These are phyloP conservation scores for Spilarctia lutea DNA, from an alignment of 2,888 invertebrate species.

Conservation along the genomic window DNA sequence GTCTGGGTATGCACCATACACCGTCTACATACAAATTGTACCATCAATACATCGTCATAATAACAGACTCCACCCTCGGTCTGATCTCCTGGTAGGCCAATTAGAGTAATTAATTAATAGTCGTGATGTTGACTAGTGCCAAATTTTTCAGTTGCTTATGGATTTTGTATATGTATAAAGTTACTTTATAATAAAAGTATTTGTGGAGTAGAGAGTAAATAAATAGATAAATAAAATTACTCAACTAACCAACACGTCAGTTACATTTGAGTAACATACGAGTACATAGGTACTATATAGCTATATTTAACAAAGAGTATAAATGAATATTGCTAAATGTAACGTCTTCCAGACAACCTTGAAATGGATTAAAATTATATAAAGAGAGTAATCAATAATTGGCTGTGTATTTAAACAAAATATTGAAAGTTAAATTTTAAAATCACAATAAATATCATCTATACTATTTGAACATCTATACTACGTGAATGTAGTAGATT, in stretches of 20 bases:
- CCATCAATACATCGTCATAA: conserved; percentile 37
- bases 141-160: conserved; percentile 11
- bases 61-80: conserved; percentile 46
- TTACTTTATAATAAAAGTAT: not conserved
- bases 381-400: no score
- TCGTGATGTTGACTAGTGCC: conserved; percentile 22
- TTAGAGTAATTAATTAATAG: conserved; percentile 50
- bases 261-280: no score
- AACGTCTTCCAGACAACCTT: no score
- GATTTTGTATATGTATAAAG: not conserved
- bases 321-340: no score
- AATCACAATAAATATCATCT: not conserved
- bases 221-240: no score
- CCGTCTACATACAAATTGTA: conserved; percentile 14
- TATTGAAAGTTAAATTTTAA: not conserved
- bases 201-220: not conserved
- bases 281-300: no score
- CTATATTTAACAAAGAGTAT: no score
- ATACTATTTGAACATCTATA: no score
- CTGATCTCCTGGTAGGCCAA: conserved; percentile 44
- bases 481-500: no score
- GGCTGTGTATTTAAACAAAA: no score
- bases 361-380: no score
- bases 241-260: no score
- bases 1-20: conserved; percentile 41